Evolutionary conservation across 30 jellyfish, hydroid and myxozoan species (phyloP), one percentile per base, ranked within the genome.

Genomic region (Aurelia sp.): DNA sequence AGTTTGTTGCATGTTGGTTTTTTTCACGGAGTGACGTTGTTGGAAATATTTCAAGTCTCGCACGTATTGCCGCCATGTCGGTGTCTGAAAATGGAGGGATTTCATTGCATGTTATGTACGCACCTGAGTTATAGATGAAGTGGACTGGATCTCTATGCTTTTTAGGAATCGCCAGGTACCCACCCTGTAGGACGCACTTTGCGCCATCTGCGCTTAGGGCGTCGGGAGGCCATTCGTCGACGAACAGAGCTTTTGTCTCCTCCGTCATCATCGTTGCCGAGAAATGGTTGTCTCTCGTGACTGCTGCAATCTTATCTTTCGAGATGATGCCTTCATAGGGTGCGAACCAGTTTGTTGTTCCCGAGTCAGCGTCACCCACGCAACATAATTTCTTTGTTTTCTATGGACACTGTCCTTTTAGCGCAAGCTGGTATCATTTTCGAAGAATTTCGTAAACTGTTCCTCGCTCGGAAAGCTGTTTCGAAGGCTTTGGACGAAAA

Each of bases 331-430:
- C 92, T 53, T 71, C 78, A 21, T 19, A 71, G 48, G 92, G 92
- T 6, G 79, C 41, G 55, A 83, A 83, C 92, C 87, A 83, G 70
- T 88, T 83, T 3, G 92, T 68, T 67, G 71, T 68, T 4, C 92
- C 88, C 18, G 83, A 59, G 52, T 71, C 92, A 11, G 92, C 76
- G 4, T 82, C 88, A 4, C 92, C 88, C 41, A 71, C 92, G 35
- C 81, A 79, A 11, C 68, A 60, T 58, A 83, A 31, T 53, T 83
- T 83, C 66, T 58, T 69, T 21, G 81, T 48, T 52, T 68, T 83
- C 52, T 69, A 71, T 7, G 85, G 90, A 33, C 1, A 79, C 22
- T 17, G 77, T 4, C 71, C 92, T 35, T 51, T 47, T 35, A 69
- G 17, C 0, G 80, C 78, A 21, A 83, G 78, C 58, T 83, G 87